These are phyloP conservation scores for Eleginops maclovinus DNA, from an alignment of 2,113 vertebrate species.

Conservation along the genomic window DNA sequence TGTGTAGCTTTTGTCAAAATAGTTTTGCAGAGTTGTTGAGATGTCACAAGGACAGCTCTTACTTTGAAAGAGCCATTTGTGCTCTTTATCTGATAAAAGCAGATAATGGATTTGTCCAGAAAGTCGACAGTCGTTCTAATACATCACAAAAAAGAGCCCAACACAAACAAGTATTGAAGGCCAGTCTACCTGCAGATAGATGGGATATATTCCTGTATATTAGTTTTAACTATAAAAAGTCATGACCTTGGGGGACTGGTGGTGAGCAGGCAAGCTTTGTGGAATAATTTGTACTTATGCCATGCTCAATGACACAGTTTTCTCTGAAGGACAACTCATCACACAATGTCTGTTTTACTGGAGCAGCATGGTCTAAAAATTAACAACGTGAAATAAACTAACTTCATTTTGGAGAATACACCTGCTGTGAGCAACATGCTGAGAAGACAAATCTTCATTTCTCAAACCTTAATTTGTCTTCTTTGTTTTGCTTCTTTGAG, in stretches of 20 bases:
- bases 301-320: not conserved
- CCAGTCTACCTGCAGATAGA: constrained; percentile 47
- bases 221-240: not conserved
- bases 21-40: constrained; percentile 18
- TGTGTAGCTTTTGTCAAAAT: not conserved
- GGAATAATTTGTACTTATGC: not conserved
- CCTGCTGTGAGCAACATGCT: constrained; percentile 53
- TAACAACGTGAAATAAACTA: not conserved
- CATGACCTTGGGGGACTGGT: too few species aligned
- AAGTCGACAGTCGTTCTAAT: constrained; percentile 24
- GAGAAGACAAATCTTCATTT: constrained; percentile 69
- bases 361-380: constrained; percentile 3
- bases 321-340: constrained; percentile 27
- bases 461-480: constrained; percentile 61
- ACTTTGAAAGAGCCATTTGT: constrained; percentile 44
- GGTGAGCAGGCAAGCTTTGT: not conserved
- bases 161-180: constrained; percentile 50
- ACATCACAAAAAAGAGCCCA: constrained; percentile 34
- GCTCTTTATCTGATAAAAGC: constrained; percentile 56
- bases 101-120: constrained; percentile 58
- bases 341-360: not conserved
- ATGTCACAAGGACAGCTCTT: constrained; percentile 39
- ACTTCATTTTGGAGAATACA: not conserved
- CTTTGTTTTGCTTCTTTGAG: constrained; percentile 74
- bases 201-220: constrained; percentile 37